Evolutionary conservation across 2,888 invertebrate species (phyloP).

Genomic region (Sussaba pulchella): DNA sequence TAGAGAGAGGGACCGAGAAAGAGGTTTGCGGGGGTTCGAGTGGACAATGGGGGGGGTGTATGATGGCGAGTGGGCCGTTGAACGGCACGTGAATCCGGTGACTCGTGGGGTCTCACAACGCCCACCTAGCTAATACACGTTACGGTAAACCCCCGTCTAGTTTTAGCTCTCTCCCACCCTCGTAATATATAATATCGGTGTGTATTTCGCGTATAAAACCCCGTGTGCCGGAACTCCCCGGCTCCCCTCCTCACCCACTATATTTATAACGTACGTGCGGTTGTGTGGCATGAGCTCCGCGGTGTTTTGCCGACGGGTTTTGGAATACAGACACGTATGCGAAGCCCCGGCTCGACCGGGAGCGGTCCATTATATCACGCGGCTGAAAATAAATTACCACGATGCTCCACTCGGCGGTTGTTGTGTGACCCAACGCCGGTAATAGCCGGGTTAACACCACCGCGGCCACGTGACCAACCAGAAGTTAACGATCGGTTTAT

Average conservation of each 20-base stretch:
- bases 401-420: slow-evolving; percentile 63
- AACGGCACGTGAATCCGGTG: slow-evolving; percentile 67
- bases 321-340: slow-evolving; percentile 39
- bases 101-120: slow-evolving; percentile 70
- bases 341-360: slow-evolving; percentile 5
- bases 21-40: slow-evolving; percentile 35
- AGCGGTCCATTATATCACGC: slow-evolving; percentile 61
- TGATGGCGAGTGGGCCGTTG: slow-evolving; percentile 2
- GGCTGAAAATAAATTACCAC: slow-evolving; percentile 71
- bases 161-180: slow-evolving; percentile 48
- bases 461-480: slow-evolving; percentile 77
- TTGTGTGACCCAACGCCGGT: slow-evolving; percentile 61
- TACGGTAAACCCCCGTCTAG: slow-evolving; percentile 45
- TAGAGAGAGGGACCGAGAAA: not conserved
- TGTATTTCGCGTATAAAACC: slow-evolving; percentile 38
- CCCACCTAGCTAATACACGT: slow-evolving; percentile 69
- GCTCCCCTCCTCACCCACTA: too few relatives aligned
- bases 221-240: slow-evolving; percentile 26
- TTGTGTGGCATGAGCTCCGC: slow-evolving; percentile 42
- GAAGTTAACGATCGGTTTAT: slow-evolving; percentile 79
- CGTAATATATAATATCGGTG: slow-evolving; percentile 60
- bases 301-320: slow-evolving; percentile 26
- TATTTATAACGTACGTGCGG: slow-evolving; percentile 44
- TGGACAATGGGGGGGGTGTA: slow-evolving; percentile 34
- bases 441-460: slow-evolving; percentile 75